Evolutionary conservation across 2,113 vertebrate genomes (phyloP).

Genomic region (Saguinus midas): DNA sequence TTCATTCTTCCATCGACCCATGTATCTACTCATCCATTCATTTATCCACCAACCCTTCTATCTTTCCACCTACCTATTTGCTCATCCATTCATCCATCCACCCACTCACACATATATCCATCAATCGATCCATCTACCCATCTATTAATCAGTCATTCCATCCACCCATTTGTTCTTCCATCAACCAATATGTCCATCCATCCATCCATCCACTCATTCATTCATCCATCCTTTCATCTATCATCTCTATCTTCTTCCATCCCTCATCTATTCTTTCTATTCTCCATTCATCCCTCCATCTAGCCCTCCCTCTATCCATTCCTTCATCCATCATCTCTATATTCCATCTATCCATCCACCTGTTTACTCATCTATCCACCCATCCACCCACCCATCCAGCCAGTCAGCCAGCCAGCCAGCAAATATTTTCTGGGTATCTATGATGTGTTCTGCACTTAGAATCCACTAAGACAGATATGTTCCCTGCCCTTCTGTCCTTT

Average conservation of each 20-base stretch:
- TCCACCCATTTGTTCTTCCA: background rate
- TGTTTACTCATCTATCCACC: background rate
- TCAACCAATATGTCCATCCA: background rate
- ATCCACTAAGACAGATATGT: background rate
- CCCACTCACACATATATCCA: background rate
- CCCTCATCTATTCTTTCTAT: background rate
- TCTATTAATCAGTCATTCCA: no score
- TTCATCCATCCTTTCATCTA: background rate
- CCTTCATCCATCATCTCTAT: no score
- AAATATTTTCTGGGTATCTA: background rate
- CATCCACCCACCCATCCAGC: rapidly evolving
- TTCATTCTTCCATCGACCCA: background rate
- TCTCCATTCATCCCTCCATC: background rate
- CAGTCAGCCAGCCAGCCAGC: background rate
- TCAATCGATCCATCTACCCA: background rate
- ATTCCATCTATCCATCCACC: background rate
- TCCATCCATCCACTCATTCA: background rate
- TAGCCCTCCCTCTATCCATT: background rate
- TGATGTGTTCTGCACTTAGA: background rate
- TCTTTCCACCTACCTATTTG: background rate
- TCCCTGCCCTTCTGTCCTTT: background rate
- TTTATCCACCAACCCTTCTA: background rate
- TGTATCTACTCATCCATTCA: background rate
- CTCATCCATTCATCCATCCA: background rate
- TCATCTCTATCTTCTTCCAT: background rate